These are phyloP conservation scores for Lobophora halterata DNA, from an alignment of 2,888 invertebrate species.

Conservation along the genomic window DNA sequence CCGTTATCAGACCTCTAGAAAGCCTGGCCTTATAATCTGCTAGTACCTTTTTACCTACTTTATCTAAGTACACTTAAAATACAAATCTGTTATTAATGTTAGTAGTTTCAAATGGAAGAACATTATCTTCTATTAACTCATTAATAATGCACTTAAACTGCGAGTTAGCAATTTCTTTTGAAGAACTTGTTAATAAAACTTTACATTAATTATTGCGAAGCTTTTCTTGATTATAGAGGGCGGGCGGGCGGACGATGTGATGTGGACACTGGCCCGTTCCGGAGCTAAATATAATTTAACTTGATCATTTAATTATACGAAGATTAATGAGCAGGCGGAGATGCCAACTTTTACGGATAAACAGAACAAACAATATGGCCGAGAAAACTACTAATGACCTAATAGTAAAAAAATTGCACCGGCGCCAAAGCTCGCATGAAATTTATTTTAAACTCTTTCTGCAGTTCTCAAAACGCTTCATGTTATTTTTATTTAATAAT, in stretches of 20 bases:
- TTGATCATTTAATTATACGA: conserved; percentile 80
- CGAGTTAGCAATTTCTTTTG: conserved; percentile 5
- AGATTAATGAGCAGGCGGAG: conserved; percentile 72
- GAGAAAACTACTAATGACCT: conserved; percentile 23
- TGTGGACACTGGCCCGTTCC: conserved; percentile 70
- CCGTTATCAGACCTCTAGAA: conserved; percentile 64
- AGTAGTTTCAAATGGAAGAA: conserved; percentile 13
- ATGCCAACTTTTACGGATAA: conserved; percentile 71
- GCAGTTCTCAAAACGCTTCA: no score
- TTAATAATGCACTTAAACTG: neutral
- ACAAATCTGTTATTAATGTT: conserved; percentile 9
- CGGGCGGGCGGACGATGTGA: no score
- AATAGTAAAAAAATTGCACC: conserved; percentile 5
- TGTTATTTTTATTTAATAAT: no score
- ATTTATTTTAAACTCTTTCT: no score
- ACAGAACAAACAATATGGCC: conserved; percentile 48
- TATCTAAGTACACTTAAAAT: conserved; percentile 19
- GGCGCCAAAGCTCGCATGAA: no score
- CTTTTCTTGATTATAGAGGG: no score
- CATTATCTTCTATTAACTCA: neutral
- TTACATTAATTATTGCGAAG: conserved; percentile 9
- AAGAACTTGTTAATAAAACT: conserved; percentile 1
- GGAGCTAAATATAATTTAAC: conserved; percentile 77
- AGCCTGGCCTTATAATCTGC: conserved; percentile 44
- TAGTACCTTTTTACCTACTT: conserved; percentile 22